Base-by-base conservation (phyloP, 2,113 vertebrate genomes). In the Nycticebus coucang region DNA sequence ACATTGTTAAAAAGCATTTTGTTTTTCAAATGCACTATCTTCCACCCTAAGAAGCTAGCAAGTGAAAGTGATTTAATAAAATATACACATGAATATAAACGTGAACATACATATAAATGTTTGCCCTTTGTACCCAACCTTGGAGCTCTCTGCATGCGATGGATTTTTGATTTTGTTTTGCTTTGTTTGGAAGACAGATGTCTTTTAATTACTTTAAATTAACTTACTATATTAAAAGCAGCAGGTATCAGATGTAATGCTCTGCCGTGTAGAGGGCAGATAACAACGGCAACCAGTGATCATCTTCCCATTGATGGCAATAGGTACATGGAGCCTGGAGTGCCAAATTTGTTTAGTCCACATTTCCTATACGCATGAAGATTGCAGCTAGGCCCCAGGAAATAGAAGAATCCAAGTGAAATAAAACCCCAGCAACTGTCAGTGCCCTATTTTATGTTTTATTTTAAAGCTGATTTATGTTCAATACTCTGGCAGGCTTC, bases 141-240 rank as follows among this genome's bases (percentile, higher is more conserved):
- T 62, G 6, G 62, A 75, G 62, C 6, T 64, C 79, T 87, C 30
- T 79, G 28, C 21, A 69, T 69, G 69, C 66, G 28, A 30, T 12
- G 14, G 24, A 94, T 75, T 68, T 86, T 37, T 45, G 4, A 4
- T 66, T 77, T 77, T 60, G 35, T 82, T 93, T 60, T 41, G 22
- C 59, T 50, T 84, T 33, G 19, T 75, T 82, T 82, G 66, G 66
- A 96, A 95, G 92, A 96, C 83, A 96, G 57, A 94, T 89, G 41
- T 85, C 64, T 96, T 97, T 96, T 95, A 89, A 97, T 96, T 96
- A 95, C 59, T 96, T 96, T 96, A 94, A 89, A 97, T 96, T 96
- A 95, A 57, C 15, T 80, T 91, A 35, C 93, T 91, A 45, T 68
- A 94, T 59, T 79, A 83, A 96, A 95, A 97, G 59, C 89, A 93